Percentiles rank a stretch among this genome's conserved stretches.
phyloP scores from a whole-genome alignment of 2,797 vertebrate species.

The Rousettus madagascariensis region DNA sequence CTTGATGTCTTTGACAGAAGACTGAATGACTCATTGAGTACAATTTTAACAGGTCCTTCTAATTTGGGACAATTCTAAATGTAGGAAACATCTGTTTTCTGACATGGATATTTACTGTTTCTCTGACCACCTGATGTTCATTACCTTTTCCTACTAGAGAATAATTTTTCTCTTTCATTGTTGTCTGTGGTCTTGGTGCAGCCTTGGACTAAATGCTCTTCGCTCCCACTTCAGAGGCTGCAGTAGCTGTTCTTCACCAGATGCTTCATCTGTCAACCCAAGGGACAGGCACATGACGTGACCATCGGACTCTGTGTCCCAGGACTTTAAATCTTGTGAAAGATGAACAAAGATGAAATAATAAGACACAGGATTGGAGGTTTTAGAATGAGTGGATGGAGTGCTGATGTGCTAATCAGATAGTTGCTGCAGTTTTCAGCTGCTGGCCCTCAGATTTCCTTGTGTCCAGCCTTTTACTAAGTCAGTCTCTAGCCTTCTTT shows the following conservation, averaged over 20 bases:
- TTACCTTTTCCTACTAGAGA: background rate
- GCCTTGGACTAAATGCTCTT: background rate
- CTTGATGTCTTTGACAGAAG: background rate
- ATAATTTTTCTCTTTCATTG: background rate
- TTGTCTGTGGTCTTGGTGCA: background rate
- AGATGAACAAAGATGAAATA: background rate
- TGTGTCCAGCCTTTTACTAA: background rate
- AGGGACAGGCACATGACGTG: rapidly evolving
- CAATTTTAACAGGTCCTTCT: background rate
- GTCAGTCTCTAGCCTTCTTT: background rate
- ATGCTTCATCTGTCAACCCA: background rate
- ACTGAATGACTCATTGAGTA: background rate
- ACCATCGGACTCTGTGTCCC: background rate
- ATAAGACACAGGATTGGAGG: background rate
- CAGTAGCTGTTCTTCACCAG: background rate
- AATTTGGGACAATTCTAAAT: background rate
- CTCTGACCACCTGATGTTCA: background rate
- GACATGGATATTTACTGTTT: background rate
- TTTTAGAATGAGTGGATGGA: background rate
- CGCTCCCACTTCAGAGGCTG: background rate
- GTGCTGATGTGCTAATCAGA: background rate
- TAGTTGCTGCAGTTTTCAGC: background rate
- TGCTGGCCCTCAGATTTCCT: background rate
- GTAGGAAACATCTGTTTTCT: background rate
- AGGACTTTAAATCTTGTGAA: background rate